A percentile compares a stretch with the other conserved stretches of the same genome.
These are phyloP conservation scores for Patella depressa DNA, from an alignment of 2,888 invertebrate genomes.

Conservation along the genomic window DNA sequence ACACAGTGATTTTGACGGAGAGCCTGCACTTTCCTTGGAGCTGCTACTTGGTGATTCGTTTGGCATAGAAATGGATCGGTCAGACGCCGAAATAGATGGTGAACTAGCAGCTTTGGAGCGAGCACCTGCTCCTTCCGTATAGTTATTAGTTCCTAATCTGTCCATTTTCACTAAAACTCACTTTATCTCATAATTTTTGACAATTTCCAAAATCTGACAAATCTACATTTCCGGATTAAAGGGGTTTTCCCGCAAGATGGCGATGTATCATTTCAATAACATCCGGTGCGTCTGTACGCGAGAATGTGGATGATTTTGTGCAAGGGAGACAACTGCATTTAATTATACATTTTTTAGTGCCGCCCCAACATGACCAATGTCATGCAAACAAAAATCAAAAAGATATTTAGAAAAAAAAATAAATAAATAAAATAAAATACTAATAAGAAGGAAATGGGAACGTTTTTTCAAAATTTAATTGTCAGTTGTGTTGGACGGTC, in stretches of 20 bases:
- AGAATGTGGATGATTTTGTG: too few relatives aligned
- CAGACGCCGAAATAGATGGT: constrained; percentile 42
- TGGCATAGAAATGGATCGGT: constrained; percentile 46
- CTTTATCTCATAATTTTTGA: neutral
- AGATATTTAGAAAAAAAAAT: too few relatives aligned
- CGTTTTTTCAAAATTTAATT: too few relatives aligned
- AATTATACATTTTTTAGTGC: too few relatives aligned
- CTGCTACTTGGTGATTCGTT: constrained; percentile 51
- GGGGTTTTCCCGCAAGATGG: constrained; percentile 12
- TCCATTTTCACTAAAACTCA: constrained; percentile 19
- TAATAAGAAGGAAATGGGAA: too few relatives aligned
- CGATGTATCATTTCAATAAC: neutral
- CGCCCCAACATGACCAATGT: too few relatives aligned
- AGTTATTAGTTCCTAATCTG: constrained; percentile 26
- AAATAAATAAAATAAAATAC: too few relatives aligned
- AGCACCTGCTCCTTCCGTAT: constrained; percentile 11
- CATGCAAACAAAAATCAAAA: too few relatives aligned
- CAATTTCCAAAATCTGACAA: constrained; percentile 1
- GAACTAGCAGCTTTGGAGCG: constrained; percentile 21
- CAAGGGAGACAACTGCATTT: too few relatives aligned
- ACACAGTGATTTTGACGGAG: constrained; percentile 65
- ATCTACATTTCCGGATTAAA: constrained; percentile 4
- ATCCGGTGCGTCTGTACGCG: neutral
- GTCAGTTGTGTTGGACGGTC: too few relatives aligned
- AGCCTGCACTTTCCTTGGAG: constrained; percentile 55